Evolutionary conservation across 2,888 invertebrate species (phyloP), one percentile per base, ranked within the genome.

Genomic region (Conistra vaccinii): DNA sequence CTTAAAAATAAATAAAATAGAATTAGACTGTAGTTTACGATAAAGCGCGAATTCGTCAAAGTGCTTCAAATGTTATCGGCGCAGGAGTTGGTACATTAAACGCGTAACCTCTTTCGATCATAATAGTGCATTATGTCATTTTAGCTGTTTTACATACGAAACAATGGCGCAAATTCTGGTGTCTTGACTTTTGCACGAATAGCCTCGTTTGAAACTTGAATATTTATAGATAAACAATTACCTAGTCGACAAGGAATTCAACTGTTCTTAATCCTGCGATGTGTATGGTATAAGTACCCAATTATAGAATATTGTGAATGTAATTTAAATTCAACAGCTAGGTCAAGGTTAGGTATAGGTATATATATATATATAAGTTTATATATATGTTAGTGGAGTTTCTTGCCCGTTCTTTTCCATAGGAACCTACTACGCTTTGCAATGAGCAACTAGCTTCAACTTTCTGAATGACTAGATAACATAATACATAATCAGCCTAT

Each of bases 21-120:
- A 62, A 53, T 61, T 39, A 45, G 35, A 51, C 32, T 78, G 29
- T n/a, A 67, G 42, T 69, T 69, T 61, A 69, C n/a, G 69, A 65
- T 39, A 53, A 51, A 57, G 39, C n/a, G 32, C 35, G 10, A 62
- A 66, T 69, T 73, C 29, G 61, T 67, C 69, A 65, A 61, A 78
- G 58, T 72, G n/a, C 29, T 72, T 66, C 3, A 29, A 66, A 58
- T 60, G n/a, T 73, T 66, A 57, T 67, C 70, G n/a, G 67, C 79
- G 84, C 86, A 82, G 75, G 79, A 82, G 84, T 85, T 85, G 83
- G 86, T 69, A 60, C 78, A 72, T 78, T 80, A 73, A 70, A 77
- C 66, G 70, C 39, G 42, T 75, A 74, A 76, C 80, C 81, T 83
- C 76, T 45, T 79, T 78, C n/a, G 71, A 66, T 67, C 61, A 72